phyloP scores from a whole-genome alignment of 2,113 vertebrate genomes.

The Tachuris rubrigastra region DNA sequence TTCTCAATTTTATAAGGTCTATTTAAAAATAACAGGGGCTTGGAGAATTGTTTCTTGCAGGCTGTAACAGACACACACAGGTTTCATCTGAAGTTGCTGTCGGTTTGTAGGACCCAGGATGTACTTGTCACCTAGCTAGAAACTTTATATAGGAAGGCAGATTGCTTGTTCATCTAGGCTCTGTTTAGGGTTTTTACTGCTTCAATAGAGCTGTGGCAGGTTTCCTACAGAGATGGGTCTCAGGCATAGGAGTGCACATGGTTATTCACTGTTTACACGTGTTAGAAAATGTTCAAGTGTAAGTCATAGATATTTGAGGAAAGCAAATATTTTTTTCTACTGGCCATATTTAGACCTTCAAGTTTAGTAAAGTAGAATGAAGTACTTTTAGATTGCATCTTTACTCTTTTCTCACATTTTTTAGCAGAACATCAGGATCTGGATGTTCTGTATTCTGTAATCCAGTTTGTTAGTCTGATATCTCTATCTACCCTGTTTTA shows the following conservation, averaged over 20 bases:
- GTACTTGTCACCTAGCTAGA: not conserved
- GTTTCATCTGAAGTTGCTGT: not conserved
- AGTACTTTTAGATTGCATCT: not conserved
- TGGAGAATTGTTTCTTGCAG: not conserved
- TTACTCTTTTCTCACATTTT: not conserved
- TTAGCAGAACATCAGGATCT: not conserved
- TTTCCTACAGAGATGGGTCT: not conserved
- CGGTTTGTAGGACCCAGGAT: not conserved
- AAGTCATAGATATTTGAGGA: not conserved
- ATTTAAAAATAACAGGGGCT: not conserved
- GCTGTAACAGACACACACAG: not conserved
- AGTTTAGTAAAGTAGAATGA: not conserved
- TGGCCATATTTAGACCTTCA: not conserved
- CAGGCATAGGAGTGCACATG: fast-evolving
- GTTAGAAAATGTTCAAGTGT: not conserved
- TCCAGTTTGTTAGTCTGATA: not conserved
- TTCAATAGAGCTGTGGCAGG: not conserved
- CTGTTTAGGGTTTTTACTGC: not conserved
- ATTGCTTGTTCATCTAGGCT: not conserved
- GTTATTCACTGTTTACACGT: not conserved
- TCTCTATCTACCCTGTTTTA: not conserved
- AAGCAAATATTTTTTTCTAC: not conserved
- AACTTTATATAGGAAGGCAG: not conserved
- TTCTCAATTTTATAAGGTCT: not conserved
- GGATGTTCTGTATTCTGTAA: not conserved